Conservation (phyloP, 2,113 vertebrate species). For the Sylvilagus bachmani region DNA sequence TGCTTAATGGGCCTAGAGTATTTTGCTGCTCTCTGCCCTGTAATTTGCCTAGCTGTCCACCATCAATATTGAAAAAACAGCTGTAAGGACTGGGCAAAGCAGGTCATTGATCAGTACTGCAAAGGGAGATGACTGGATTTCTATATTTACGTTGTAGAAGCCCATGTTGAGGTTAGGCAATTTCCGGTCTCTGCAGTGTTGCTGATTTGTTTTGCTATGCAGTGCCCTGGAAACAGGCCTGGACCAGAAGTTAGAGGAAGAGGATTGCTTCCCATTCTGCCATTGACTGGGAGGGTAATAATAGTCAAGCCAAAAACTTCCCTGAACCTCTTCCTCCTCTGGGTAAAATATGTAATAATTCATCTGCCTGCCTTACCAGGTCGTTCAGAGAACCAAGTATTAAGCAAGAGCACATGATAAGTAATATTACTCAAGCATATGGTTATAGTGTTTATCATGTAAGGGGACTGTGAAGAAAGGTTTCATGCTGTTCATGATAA, state of each 20-base stretch:
- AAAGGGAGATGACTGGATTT: not conserved
- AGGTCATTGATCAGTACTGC: not conserved
- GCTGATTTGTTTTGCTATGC: not conserved
- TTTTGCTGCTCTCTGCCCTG: constrained; percentile 59
- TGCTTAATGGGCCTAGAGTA: constrained; percentile 44
- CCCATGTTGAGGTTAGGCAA: not conserved
- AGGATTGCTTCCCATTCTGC: not conserved
- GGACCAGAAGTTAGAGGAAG: not conserved
- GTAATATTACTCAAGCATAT: not conserved
- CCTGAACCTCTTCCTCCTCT: not conserved
- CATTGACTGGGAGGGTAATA: not conserved
- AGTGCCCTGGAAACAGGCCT: not conserved
- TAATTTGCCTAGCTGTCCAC: constrained; percentile 44
- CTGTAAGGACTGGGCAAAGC: not conserved
- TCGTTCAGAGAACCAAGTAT: not conserved
- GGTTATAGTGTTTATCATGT: not conserved
- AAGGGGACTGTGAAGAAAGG: not conserved
- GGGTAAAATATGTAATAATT: not conserved
- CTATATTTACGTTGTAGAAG: not conserved
- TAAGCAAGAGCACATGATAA: not conserved
- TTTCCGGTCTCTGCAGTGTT: not conserved
- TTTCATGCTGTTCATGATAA: not conserved
- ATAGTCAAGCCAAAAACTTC: not conserved
- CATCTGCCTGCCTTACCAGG: not conserved
- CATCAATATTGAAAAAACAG: constrained; percentile 65